phyloP scores from a whole-genome alignment of 1,140 invertebrate genomes.

The Argopecten irradians region DNA sequence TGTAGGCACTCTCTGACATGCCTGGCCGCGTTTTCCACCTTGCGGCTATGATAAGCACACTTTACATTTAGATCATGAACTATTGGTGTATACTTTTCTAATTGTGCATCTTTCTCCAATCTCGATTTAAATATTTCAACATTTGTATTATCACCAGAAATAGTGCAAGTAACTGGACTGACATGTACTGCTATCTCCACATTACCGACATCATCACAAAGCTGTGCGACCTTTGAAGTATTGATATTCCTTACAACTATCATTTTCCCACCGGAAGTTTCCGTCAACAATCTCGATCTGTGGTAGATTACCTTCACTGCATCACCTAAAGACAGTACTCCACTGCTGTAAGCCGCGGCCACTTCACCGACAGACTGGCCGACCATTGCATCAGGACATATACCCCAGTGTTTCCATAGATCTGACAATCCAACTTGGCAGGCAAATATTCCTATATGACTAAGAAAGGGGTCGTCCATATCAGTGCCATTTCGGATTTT shows the following conservation, averaged over 20 bases:
- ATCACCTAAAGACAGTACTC: conserved; percentile 38
- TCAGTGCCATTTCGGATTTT: neutral
- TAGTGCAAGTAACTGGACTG: conserved; percentile 44
- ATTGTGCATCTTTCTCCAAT: neutral
- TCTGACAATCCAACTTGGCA: conserved; percentile 48
- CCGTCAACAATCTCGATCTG: conserved; percentile 35
- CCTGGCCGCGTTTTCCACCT: conserved; percentile 27
- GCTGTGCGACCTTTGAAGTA: conserved; percentile 26
- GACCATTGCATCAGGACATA: conserved; percentile 39
- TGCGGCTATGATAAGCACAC: conserved; percentile 56
- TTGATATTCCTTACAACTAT: conserved; percentile 44
- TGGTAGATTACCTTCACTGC: conserved; percentile 54
- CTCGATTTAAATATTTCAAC: conserved; percentile 24
- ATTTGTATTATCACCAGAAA: conserved; percentile 46
- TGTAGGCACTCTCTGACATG: conserved; percentile 28
- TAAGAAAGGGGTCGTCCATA: conserved; percentile 38
- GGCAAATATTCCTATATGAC: conserved; percentile 52
- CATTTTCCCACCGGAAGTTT: conserved; percentile 47
- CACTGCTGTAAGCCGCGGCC: conserved; percentile 52
- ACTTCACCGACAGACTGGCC: conserved; percentile 42
- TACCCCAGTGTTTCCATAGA: conserved; percentile 43
- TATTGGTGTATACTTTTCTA: neutral
- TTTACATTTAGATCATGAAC: conserved; percentile 26
- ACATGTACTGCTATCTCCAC: conserved; percentile 48
- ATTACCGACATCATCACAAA: conserved; percentile 28